A percentile compares a stretch with the other conserved stretches of the same genome.
These are phyloP conservation scores for Anser cygnoides DNA, from an alignment of 2,113 vertebrate genomes.

Conservation along the genomic window DNA sequence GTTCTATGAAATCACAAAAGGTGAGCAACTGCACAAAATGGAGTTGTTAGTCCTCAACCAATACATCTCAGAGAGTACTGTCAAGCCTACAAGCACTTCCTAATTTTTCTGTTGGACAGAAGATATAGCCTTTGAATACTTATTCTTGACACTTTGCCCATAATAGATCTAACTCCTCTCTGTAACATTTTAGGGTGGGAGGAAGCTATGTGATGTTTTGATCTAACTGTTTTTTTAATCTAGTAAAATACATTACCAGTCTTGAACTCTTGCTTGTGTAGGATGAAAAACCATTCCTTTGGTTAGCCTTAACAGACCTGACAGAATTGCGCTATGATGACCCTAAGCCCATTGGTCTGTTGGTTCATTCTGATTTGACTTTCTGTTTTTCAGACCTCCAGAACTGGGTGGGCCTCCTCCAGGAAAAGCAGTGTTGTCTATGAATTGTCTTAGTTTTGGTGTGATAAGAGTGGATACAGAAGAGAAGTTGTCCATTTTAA, in stretches of 20 bases:
- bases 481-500: constrained; percentile 94
- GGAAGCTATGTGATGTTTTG: background rate
- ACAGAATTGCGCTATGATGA: background rate
- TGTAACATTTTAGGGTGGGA: background rate
- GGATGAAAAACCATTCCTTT: background rate
- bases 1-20: background rate
- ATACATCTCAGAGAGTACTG: background rate
- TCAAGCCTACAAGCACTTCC: background rate
- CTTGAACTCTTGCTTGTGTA: background rate
- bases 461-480: constrained; percentile 95
- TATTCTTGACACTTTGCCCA: background rate
- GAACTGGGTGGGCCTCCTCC: constrained; percentile 90
- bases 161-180: background rate
- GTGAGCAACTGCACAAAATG: background rate
- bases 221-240: background rate
- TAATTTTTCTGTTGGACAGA: background rate
- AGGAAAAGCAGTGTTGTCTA: constrained; percentile 92
- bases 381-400: constrained; percentile 82
- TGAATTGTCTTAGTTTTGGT: constrained; percentile 90
- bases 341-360: background rate
- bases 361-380: background rate
- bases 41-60: background rate
- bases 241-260: background rate
- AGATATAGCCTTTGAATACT: background rate
- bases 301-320: background rate